phyloP scores from a whole-genome alignment of 2,113 vertebrate genomes.

The Spilogale gracilis region DNA sequence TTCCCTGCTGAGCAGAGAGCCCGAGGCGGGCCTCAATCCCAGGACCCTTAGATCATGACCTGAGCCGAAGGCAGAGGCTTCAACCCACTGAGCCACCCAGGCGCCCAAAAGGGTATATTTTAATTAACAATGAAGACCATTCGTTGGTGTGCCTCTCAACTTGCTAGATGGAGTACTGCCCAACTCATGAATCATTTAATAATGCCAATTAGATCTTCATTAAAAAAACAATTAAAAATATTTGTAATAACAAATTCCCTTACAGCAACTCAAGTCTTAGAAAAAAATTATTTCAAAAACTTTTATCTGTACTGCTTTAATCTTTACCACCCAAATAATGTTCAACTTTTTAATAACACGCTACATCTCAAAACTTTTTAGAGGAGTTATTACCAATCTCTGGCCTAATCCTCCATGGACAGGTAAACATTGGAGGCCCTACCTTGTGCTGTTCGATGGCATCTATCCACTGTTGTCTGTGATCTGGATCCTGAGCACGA shows the following conservation, averaged over 20 bases:
- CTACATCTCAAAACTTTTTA: neutral
- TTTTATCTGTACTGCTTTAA: slow-evolving; percentile 17
- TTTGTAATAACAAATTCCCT: slow-evolving; percentile 16
- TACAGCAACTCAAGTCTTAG: neutral
- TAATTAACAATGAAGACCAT: slow-evolving; percentile 51
- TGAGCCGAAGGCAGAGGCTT: no score
- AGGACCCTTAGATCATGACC: no score
- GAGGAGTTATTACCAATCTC: neutral
- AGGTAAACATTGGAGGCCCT: slow-evolving; percentile 51
- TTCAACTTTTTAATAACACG: slow-evolving; percentile 23
- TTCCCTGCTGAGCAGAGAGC: no score
- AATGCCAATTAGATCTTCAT: neutral
- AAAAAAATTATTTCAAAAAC: slow-evolving; percentile 58
- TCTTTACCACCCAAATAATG: neutral
- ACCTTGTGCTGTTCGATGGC: slow-evolving; percentile 98
- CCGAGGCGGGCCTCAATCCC: no score
- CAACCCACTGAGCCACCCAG: no score
- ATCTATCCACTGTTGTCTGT: slow-evolving; percentile 97
- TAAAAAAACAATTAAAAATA: neutral
- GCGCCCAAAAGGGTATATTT: neutral
- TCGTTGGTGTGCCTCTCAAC: neutral
- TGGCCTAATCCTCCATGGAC: neutral
- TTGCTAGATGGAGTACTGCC: neutral
- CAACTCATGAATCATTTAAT: neutral
- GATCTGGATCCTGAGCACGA: slow-evolving; percentile 95